Evolutionary conservation across 2,888 invertebrate genomes (phyloP).

Genomic region (Peribatodes rhomboidaria): DNA sequence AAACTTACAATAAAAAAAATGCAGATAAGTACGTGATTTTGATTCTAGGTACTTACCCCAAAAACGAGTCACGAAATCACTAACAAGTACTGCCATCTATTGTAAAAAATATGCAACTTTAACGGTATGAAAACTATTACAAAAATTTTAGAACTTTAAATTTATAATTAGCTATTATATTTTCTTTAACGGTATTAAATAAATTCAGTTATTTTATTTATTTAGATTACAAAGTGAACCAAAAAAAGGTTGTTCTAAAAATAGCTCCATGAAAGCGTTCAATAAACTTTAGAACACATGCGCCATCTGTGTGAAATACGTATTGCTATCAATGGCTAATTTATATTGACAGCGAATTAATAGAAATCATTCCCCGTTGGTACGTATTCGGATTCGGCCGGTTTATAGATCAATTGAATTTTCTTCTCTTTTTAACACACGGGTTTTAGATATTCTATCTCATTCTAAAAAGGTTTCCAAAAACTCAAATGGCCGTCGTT

Average conservation of each 20-base stretch:
- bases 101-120: slow-evolving; percentile 9
- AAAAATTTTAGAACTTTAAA: background rate
- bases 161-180: no score
- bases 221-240: background rate
- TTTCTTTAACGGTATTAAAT: no score
- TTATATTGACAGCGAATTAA: slow-evolving; percentile 28
- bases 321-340: slow-evolving; percentile 55
- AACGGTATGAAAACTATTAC: background rate
- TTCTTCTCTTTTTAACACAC: slow-evolving; percentile 55
- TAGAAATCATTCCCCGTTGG: slow-evolving; percentile 31
- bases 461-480: slow-evolving; percentile 60
- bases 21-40: background rate
- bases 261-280: slow-evolving; percentile 76
- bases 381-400: slow-evolving; percentile 56
- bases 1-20: background rate
- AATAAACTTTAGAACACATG: slow-evolving; percentile 80
- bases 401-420: slow-evolving; percentile 48
- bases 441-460: slow-evolving; percentile 48
- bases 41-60: background rate
- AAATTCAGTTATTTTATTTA: slow-evolving; percentile 4
- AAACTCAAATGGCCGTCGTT: slow-evolving; percentile 74
- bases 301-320: slow-evolving; percentile 66
- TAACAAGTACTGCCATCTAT: slow-evolving; percentile 50
- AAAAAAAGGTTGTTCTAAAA: slow-evolving; percentile 60
- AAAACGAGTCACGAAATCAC: background rate